A percentile compares a stretch with the other conserved stretches of the same genome.
Evolutionary conservation across 2,888 invertebrate genomes (phyloP).

Genomic region (Ramazzottius varieornatus): DNA sequence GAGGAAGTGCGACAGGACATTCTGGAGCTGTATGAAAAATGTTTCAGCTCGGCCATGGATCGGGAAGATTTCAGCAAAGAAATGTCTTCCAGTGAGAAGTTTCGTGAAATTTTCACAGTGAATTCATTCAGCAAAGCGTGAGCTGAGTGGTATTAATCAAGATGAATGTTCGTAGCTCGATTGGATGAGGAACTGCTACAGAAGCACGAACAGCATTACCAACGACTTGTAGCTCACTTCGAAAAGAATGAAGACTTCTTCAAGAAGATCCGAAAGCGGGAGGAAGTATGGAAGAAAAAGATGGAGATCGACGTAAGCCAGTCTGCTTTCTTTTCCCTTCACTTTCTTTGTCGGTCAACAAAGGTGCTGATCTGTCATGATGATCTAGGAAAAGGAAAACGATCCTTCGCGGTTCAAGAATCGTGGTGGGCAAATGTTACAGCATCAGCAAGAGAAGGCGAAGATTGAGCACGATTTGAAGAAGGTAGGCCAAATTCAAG

Average conservation of each 20-base stretch:
- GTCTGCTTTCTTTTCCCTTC: no score
- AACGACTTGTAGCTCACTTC: conserved; percentile 29
- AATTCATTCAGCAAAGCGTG: conserved; percentile 3
- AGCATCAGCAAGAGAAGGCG: background rate
- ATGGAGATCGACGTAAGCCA: conserved; percentile 36
- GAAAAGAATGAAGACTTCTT: conserved; percentile 19
- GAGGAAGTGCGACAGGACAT: conserved; percentile 43
- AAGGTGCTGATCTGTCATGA: background rate
- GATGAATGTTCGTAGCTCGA: no score
- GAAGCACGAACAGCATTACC: conserved; percentile 47
- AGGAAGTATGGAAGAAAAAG: conserved; percentile 45
- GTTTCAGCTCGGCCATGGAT: conserved; percentile 31
- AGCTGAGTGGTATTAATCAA: no score
- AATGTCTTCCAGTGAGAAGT: conserved; percentile 14
- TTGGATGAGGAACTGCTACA: conserved; percentile 53
- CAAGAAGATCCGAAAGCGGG: conserved; percentile 34
- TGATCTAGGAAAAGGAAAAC: background rate
- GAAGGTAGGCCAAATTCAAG: background rate
- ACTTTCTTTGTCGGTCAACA: background rate
- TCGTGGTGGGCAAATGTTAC: background rate
- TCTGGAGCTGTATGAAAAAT: conserved; percentile 44
- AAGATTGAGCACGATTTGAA: background rate
- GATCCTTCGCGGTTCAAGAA: background rate
- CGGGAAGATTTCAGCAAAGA: conserved; percentile 31
- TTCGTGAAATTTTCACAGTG: background rate